These are phyloP conservation scores for Pteruthius melanotis DNA, from an alignment of 2,113 vertebrate genomes.

Conservation along the genomic window DNA sequence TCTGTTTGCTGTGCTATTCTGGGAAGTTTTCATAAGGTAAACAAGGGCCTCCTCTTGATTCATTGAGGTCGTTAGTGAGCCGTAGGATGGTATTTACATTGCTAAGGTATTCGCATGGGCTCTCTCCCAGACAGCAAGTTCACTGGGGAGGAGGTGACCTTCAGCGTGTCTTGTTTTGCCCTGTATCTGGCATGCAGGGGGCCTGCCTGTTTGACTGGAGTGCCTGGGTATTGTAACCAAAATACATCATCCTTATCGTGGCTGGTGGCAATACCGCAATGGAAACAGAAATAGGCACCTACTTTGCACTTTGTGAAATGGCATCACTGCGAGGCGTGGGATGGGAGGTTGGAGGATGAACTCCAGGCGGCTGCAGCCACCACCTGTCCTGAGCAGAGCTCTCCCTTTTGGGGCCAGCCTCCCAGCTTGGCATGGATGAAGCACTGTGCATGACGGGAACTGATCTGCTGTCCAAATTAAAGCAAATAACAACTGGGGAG, in stretches of 20 bases:
- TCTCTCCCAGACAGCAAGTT: conserved; percentile 8
- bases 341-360: not conserved
- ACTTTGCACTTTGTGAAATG: not conserved
- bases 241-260: conserved; percentile 50
- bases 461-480: not conserved
- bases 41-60: conserved; percentile 32
- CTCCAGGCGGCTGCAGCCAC: not conserved
- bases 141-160: conserved; percentile 27
- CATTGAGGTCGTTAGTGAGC: not conserved
- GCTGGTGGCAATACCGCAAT: not conserved
- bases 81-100: conserved; percentile 25
- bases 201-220: conserved; percentile 13
- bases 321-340: not conserved
- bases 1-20: not conserved
- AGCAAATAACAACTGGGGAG: not conserved
- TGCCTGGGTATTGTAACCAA: conserved; percentile 43
- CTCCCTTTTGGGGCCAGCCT: not conserved
- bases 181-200: not conserved
- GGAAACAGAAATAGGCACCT: conserved; percentile 21
- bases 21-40: conserved; percentile 1
- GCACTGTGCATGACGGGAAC: rapidly evolving
- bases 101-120: not conserved
- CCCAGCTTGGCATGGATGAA: rapidly evolving
- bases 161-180: conserved; percentile 12
- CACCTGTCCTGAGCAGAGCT: not conserved